Percentiles rank a stretch among this genome's conserved stretches.
These are phyloP conservation scores for Microchirus variegatus DNA, from an alignment of 2,797 vertebrate genomes.

Conservation along the genomic window DNA sequence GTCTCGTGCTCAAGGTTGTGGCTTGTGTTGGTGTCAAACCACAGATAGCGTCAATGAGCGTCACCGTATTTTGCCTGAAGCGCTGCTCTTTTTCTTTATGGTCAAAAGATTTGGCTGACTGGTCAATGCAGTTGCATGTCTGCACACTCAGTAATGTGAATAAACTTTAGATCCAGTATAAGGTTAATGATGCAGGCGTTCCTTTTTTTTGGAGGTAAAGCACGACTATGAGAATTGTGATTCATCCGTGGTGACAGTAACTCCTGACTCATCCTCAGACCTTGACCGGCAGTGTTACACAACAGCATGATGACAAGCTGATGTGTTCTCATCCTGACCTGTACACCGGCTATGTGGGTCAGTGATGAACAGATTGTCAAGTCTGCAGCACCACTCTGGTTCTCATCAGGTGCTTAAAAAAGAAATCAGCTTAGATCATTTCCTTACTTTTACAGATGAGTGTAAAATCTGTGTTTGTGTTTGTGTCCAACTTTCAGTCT, in stretches of 20 bases:
- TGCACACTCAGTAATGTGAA: conserved; percentile 3
- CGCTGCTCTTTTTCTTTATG: conserved; percentile 17
- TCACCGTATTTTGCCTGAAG: neutral
- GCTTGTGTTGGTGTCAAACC: conserved; percentile 28
- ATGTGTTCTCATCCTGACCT: conserved; percentile 28
- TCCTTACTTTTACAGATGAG: conserved; percentile 29
- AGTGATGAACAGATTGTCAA: conserved; percentile 19
- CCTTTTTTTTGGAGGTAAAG: conserved; percentile 17
- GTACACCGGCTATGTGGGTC: conserved; percentile 35
- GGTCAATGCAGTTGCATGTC: conserved; percentile 9
- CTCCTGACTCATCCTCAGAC: conserved; percentile 48
- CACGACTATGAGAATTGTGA: conserved; percentile 18
- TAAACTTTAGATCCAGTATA: neutral
- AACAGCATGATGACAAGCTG: conserved; percentile 8
- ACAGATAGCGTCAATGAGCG: conserved; percentile 21
- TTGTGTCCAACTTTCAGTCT: conserved; percentile 11
- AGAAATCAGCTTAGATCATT: conserved; percentile 56
- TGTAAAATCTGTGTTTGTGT: conserved; percentile 28
- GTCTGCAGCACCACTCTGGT: conserved; percentile 37
- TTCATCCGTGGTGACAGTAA: conserved; percentile 49
- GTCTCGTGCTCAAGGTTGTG: conserved; percentile 20
- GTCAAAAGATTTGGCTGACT: neutral
- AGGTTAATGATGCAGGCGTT: conserved; percentile 9
- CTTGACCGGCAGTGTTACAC: conserved; percentile 2
- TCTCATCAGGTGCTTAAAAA: conserved; percentile 45